These are phyloP conservation scores for Spilosoma lubricipeda DNA, from an alignment of 2,888 invertebrate species.

Conservation along the genomic window DNA sequence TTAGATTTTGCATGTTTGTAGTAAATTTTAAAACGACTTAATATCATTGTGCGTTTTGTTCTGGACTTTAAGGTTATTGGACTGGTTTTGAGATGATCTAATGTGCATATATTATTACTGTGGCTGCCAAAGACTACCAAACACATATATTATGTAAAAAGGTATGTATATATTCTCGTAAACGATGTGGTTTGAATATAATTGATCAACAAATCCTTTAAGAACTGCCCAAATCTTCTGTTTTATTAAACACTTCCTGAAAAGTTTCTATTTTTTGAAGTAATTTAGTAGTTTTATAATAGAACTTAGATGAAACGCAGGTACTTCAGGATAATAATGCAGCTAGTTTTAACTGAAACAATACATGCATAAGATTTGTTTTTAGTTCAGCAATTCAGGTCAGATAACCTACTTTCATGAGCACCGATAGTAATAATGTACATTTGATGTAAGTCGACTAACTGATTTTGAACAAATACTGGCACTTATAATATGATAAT, in stretches of 20 bases:
- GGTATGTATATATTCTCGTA: slow-evolving; percentile 24
- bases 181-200: slow-evolving; percentile 11
- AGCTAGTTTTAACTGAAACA: slow-evolving; percentile 4
- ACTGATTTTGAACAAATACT: neutral
- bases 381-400: slow-evolving; percentile 12
- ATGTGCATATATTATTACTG: slow-evolving; percentile 70
- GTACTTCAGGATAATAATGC: neutral
- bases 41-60: slow-evolving; percentile 48
- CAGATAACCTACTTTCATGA: slow-evolving; percentile 26
- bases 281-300: neutral
- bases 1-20: slow-evolving; percentile 10
- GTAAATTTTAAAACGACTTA: slow-evolving; percentile 32
- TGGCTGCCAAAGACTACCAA: slow-evolving; percentile 1
- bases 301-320: neutral
- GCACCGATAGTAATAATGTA: slow-evolving; percentile 1
- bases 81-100: slow-evolving; percentile 80
- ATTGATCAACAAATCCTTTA: neutral
- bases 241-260: neutral
- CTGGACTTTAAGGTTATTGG: slow-evolving; percentile 63
- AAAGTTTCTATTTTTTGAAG: neutral
- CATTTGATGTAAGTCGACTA: neutral
- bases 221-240: neutral
- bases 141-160: slow-evolving; percentile 16
- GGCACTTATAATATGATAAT: slow-evolving; percentile 13
- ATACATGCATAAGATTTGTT: slow-evolving; percentile 8